Evolutionary conservation across 53 echinoderm and acorn worm genomes (phyloP).

Genomic region (Echinometra lucunter): DNA sequence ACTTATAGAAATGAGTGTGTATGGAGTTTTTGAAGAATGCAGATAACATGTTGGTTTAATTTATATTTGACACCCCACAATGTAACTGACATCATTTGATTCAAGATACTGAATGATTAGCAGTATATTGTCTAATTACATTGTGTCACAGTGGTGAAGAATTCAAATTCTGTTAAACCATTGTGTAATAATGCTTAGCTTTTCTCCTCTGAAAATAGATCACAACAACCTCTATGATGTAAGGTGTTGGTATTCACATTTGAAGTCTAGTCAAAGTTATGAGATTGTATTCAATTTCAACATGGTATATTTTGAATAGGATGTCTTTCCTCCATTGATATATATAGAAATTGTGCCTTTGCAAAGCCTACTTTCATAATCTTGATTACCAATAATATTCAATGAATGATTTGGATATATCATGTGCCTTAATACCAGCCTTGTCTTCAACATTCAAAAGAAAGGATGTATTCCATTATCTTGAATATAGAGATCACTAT

Average conservation of each 20-base stretch:
- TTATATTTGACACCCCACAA: too few species aligned
- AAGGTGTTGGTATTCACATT: not conserved
- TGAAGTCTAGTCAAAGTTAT: not conserved
- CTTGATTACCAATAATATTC: not conserved
- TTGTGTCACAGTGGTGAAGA: too few species aligned
- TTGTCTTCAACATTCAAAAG: not conserved
- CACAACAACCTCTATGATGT: not conserved
- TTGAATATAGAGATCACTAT: too few species aligned
- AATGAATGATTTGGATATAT: not conserved
- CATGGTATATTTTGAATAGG: not conserved
- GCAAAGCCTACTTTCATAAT: not conserved
- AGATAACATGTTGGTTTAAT: too few species aligned
- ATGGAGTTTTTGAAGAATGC: not conserved
- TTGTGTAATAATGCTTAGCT: too few species aligned
- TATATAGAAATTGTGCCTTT: not conserved
- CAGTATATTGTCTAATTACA: too few species aligned
- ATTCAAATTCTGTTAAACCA: not conserved
- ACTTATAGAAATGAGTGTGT: not conserved
- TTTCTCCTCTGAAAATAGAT: too few species aligned
- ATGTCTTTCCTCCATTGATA: not conserved
- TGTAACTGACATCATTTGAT: too few species aligned
- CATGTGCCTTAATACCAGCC: constrained; percentile 25
- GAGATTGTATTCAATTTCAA: not conserved
- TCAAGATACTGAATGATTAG: too few species aligned
- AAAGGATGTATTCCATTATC: not conserved